These are phyloP conservation scores for Petrolisthes cinctipes DNA, from an alignment of 2,888 invertebrate species.

Conservation along the genomic window DNA sequence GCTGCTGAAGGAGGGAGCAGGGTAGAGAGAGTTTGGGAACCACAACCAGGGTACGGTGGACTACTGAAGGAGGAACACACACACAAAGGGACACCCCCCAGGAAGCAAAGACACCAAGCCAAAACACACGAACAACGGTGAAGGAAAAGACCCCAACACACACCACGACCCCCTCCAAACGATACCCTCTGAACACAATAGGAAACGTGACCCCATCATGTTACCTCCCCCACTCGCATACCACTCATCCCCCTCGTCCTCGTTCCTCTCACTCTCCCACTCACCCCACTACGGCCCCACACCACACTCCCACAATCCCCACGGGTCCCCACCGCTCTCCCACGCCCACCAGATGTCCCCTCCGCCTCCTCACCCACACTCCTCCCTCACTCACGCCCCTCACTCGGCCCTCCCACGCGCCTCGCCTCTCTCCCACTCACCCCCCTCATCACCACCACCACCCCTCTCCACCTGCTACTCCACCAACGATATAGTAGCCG, in stretches of 20 bases:
- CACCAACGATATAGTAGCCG: slow-evolving; percentile 53
- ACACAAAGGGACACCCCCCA: no score
- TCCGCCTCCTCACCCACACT: not conserved
- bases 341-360: not conserved
- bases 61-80: no score
- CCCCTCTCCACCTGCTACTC: slow-evolving; percentile 39
- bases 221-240: not conserved
- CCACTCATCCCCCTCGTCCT: not conserved
- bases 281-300: not conserved
- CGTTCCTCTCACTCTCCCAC: not conserved
- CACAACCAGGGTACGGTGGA: no score
- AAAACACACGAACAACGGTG: no score
- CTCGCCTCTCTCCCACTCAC: not conserved
- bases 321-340: not conserved
- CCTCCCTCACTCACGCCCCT: not conserved
- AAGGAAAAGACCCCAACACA: no score
- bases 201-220: not conserved
- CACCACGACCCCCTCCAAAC: no score
- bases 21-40: no score
- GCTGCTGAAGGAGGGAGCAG: no score
- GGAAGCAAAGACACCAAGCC: no score
- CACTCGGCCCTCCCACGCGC: no score
- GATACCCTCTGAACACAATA: no score
- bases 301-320: not conserved
- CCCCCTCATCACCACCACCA: not conserved